Base-by-base conservation (phyloP, 2,113 vertebrate species). In the Elephas maximus region DNA sequence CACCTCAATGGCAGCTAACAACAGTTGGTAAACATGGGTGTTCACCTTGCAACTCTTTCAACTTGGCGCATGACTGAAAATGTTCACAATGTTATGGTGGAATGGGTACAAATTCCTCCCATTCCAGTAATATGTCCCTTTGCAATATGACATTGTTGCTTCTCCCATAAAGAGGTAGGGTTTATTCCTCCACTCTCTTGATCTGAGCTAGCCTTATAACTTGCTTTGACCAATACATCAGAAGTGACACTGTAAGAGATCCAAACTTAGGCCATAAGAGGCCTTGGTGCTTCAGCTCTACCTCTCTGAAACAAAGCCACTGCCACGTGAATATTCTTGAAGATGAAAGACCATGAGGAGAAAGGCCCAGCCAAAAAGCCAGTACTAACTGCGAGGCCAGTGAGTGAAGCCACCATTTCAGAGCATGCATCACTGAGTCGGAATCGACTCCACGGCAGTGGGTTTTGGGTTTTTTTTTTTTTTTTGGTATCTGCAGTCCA, bases 41-140 rank as follows among this genome's bases (percentile, higher is more conserved):
- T 88, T 89, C n/a, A 85, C 41, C 94, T 30, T 71, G 73, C 84
- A 93, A 94, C 88, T 90, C 63, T 90, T 97, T 87, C 81, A 94
- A 28, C 71, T 41, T 84, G 30, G 53, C 83, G 44, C 57, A 62
- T 67, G 26, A 87, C 45, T 95, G 45, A 92, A 84, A 92, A 67
- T 57, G 26, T 95, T 88, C 77, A 87, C 30, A 92, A 53, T 74
- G n/a, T 7, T 87, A 57, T 28, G 15, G 21, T 5, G 28, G n/a
- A 62, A 71, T 3, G 28, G 45, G 24, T 5, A 95, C 24, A 92
- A 95, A 96, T 94, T 92, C 76, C 21, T 93, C 57, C 45, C 23
- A 93, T 87, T 94, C 71, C 26, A 93, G 48, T 37, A 84, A 93
- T 9, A 90, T 30, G 3, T 3, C 24, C 18, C 48, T 92, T 88